Base-by-base conservation (phyloP, 1,140 invertebrate genomes). In the Zaprionus capensis region DNA sequence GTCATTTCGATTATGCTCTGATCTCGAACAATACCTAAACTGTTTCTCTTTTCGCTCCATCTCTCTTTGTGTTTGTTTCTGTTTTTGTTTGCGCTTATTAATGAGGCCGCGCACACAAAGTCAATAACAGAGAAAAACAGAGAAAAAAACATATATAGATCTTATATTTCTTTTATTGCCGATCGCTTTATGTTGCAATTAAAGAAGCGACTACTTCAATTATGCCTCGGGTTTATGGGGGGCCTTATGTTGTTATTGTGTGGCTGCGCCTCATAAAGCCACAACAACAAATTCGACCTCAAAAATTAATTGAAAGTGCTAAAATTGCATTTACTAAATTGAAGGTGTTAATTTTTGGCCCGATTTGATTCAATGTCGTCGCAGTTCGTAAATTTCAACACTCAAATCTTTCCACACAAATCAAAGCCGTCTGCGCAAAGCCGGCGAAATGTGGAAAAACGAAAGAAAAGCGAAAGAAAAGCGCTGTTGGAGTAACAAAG, bases 1-100 rank as follows among this genome's bases (percentile, higher is more conserved):
- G 84, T 81, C 84, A 84, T 84, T 90, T 71, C 57, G 81, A 84
- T 88, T 87, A 88, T 73, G 78, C 71, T 69, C 31, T 71, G 44
- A 67, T 69, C 64, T 72, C 61, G 71, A 81, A 83, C 80, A 78
- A 81, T 78, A 49, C 56, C n/a, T 72, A 78, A 88, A 81, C 69
- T 85, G 77, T 80, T 77, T 69, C 20, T 51, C 46, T 51, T 51
- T 51, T 24, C 5, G 14, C 38, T n/a, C 38, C 38, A 41, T 46
- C n/a, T 51, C 46, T 51, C 46, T 51, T 61, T 34, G 41, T 49
- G 41, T 51, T 65, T 65, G 28, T 51, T 65, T 64, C 38, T 61
- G 31, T 58, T 53, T 51, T 79, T 70, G 55, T 58, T 57, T 67
- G 36, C 14, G 64, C 36, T 55, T 72, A 46, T 73, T 74, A 81